A percentile compares a stretch with the other conserved stretches of the same genome.
Evolutionary conservation across 2,113 vertebrate genomes (phyloP).

Genomic region (Brachyhypopomus occidentalis): DNA sequence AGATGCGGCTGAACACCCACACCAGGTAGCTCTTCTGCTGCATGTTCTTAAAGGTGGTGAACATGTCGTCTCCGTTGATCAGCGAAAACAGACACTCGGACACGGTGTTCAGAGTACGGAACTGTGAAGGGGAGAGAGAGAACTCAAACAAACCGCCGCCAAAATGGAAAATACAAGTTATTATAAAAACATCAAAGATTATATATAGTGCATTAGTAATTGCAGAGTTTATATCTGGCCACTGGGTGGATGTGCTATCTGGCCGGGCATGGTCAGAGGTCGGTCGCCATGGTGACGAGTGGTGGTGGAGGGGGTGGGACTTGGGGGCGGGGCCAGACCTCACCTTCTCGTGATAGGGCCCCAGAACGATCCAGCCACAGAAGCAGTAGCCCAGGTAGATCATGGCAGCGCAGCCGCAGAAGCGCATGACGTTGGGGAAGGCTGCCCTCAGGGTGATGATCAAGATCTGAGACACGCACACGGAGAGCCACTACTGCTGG

Average conservation of each 20-base stretch:
- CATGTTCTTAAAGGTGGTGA: slow-evolving; percentile 90
- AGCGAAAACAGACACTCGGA: slow-evolving; percentile 93
- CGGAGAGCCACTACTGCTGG: not conserved
- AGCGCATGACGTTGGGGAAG: slow-evolving; percentile 87
- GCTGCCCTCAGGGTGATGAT: slow-evolving; percentile 85
- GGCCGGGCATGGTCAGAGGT: not conserved
- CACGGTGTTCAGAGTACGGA: slow-evolving; percentile 88
- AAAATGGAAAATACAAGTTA: too few relatives aligned
- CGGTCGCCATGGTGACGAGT: not conserved
- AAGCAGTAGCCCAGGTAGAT: slow-evolving; percentile 97
- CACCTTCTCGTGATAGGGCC: slow-evolving; percentile 93
- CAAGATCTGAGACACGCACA: slow-evolving; percentile 57
- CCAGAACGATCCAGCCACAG: slow-evolving; percentile 95
- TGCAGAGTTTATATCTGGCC: too few relatives aligned
- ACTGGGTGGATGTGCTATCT: not conserved
- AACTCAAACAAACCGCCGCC: not conserved
- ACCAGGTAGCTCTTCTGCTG: slow-evolving; percentile 89
- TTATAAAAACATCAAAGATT: too few relatives aligned
- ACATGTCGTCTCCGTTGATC: slow-evolving; percentile 97
- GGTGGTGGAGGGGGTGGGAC: too few relatives aligned
- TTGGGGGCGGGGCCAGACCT: not conserved
- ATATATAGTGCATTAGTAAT: too few relatives aligned
- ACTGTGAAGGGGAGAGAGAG: slow-evolving; percentile 69
- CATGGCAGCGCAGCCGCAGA: slow-evolving; percentile 91
- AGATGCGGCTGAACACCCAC: slow-evolving; percentile 92